Conservation (phyloP, 30 jellyfish, hydroid and myxozoan genomes). For the Aurelia coerulea region DNA sequence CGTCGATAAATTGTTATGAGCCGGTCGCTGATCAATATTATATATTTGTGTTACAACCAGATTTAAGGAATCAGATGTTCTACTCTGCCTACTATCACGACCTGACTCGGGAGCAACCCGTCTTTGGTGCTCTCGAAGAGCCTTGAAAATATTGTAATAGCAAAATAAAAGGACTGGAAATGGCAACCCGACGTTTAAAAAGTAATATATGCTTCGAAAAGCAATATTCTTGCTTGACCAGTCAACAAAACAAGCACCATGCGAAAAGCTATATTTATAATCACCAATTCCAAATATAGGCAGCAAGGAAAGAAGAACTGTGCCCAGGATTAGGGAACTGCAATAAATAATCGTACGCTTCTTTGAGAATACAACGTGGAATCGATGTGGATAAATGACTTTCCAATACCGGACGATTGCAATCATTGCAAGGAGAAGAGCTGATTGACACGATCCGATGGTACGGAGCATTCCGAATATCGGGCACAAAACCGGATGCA, state of each 20-base stretch:
- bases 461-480: conserved; percentile 72
- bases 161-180: conserved; percentile 67
- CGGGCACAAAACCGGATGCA: conserved; percentile 52
- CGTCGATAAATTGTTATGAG: no score
- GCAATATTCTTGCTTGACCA: conserved; percentile 68
- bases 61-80: no score
- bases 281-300: conserved; percentile 79
- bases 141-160: conserved; percentile 52
- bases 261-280: conserved; percentile 71
- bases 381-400: conserved; percentile 48
- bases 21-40: no score
- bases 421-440: conserved; percentile 63
- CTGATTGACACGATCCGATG: conserved; percentile 52
- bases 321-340: conserved; percentile 21
- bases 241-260: conserved; percentile 88
- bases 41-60: no score
- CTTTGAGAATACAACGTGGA: conserved; percentile 27
- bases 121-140: conserved; percentile 45
- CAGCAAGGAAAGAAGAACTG: conserved; percentile 51
- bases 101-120: conserved; percentile 6
- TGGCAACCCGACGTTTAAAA: conserved; percentile 66
- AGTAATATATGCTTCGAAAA: conserved; percentile 75
- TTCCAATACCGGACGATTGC: conserved; percentile 69
- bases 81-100: background rate
- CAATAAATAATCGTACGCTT: conserved; percentile 9